Percentiles rank a stretch among this genome's conserved stretches.
phyloP scores from a whole-genome alignment of 2,113 vertebrate genomes.

The Oriolus oriolus region DNA sequence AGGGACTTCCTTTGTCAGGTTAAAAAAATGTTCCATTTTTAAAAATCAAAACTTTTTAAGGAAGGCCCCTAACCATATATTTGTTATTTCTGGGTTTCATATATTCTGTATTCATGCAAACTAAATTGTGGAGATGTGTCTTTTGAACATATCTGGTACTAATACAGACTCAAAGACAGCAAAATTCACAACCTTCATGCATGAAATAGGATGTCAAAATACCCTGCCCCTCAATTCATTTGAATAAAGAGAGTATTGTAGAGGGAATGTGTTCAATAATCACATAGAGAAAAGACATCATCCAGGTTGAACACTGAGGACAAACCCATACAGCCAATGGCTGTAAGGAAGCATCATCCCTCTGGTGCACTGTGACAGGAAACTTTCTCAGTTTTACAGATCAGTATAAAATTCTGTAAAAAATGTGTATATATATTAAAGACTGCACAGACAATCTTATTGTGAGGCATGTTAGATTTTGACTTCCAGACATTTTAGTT shows the following conservation, averaged over 20 bases:
- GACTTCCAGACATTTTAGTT: neutral
- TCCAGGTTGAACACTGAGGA: neutral
- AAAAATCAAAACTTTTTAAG: neutral
- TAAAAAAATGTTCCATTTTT: neutral
- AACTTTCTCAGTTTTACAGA: neutral
- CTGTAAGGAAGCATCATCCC: neutral
- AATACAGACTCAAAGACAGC: neutral
- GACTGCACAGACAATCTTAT: neutral
- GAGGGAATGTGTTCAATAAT: neutral
- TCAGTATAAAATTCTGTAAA: neutral
- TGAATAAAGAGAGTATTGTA: neutral
- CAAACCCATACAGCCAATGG: neutral
- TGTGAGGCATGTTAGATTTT: neutral
- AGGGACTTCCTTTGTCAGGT: neutral
- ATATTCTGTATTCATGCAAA: neutral
- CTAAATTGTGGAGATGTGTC: neutral
- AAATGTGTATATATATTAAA: neutral
- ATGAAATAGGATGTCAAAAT: neutral
- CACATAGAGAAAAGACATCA: neutral
- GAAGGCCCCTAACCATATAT: neutral
- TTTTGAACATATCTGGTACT: neutral
- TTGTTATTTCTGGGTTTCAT: neutral
- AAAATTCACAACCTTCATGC: neutral
- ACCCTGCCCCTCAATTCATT: neutral
- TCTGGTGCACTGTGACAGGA: neutral